phyloP scores from a whole-genome alignment of 1,140 invertebrate genomes.

The Oreohelix idahoensis region DNA sequence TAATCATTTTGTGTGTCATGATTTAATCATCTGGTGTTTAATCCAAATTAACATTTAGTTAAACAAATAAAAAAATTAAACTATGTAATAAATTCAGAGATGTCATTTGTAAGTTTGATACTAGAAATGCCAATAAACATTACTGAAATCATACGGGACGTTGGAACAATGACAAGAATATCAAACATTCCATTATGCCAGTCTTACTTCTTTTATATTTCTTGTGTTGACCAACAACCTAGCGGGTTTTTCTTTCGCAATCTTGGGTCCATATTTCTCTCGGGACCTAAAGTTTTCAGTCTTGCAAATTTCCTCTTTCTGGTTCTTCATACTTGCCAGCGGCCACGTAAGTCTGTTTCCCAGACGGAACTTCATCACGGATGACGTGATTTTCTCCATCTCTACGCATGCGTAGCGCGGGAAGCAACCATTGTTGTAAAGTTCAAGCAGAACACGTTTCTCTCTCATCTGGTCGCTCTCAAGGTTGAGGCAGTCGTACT shows the following conservation, averaged over 20 bases:
- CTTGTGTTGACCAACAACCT: conserved; percentile 36
- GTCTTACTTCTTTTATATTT: conserved; percentile 21
- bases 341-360: conserved; percentile 56
- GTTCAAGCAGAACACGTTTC: conserved; percentile 49
- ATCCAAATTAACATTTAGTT: too few species aligned
- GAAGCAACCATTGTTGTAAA: conserved; percentile 57
- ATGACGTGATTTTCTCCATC: conserved; percentile 51
- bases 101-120: too few species aligned
- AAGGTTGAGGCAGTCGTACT: conserved; percentile 41
- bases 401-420: conserved; percentile 59
- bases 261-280: not conserved
- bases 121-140: too few species aligned
- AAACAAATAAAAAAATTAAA: too few species aligned
- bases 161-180: too few species aligned
- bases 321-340: conserved; percentile 10
- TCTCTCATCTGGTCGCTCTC: conserved; percentile 25
- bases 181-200: too few species aligned
- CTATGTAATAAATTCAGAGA: too few species aligned
- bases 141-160: too few species aligned
- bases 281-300: conserved; percentile 32
- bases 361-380: conserved; percentile 54
- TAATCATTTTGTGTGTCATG: too few species aligned
- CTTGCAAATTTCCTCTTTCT: conserved; percentile 39
- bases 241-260: conserved; percentile 8
- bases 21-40: too few species aligned